Conservation (phyloP, 2,797 vertebrate genomes). For the Gallinago stenura region DNA sequence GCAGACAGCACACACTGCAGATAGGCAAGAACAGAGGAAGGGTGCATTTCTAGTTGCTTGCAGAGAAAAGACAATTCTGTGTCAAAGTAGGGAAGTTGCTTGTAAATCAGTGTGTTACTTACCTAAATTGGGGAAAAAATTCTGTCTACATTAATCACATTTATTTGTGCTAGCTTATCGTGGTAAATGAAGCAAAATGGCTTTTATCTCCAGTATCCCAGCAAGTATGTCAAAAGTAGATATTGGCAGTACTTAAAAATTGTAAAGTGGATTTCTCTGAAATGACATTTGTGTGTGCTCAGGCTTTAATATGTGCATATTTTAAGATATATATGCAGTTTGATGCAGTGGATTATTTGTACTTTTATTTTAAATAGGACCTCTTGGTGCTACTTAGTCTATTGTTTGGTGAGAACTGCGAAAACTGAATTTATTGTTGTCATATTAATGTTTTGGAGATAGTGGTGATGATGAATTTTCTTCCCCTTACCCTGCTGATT, state of each 20-base stretch:
- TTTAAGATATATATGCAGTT: not conserved
- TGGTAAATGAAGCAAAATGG: not conserved
- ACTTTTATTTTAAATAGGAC: not conserved
- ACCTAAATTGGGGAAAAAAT: fast-evolving
- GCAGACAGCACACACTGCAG: not conserved
- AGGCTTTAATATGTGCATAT: not conserved
- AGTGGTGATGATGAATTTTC: not conserved
- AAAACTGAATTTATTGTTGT: not conserved
- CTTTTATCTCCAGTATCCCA: not conserved
- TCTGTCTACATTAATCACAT: not conserved
- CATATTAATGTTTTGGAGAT: not conserved
- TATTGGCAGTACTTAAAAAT: not conserved
- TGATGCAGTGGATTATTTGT: not conserved
- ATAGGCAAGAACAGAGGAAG: not conserved
- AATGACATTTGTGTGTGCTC: not conserved
- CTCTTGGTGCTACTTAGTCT: not conserved
- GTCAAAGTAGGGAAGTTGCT: not conserved
- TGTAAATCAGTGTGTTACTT: not conserved
- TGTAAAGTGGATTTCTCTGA: not conserved
- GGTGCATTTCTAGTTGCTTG: not conserved
- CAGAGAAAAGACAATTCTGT: not conserved
- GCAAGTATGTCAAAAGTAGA: not conserved
- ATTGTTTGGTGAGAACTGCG: not conserved
- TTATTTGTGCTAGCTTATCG: not conserved
- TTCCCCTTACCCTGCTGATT: not conserved